phyloP scores from a whole-genome alignment of 2,797 vertebrate genomes.

The Danionella dracula region DNA sequence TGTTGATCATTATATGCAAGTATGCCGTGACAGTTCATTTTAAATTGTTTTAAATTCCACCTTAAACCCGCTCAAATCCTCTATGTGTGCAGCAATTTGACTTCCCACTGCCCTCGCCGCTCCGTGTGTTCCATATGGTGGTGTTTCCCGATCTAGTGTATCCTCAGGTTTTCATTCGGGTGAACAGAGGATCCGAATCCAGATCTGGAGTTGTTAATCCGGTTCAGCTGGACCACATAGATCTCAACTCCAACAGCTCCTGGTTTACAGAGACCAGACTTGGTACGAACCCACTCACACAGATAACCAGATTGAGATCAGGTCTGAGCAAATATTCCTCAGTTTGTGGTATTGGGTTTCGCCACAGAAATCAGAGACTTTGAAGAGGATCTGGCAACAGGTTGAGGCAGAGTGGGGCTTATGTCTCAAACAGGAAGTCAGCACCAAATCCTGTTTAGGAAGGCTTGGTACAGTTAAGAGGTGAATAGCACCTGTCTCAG shows the following conservation, averaged over 20 bases:
- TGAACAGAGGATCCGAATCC: conserved; percentile 50
- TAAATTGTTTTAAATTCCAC: too few species aligned
- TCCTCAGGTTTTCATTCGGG: conserved; percentile 80
- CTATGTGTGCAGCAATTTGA: conserved; percentile 73
- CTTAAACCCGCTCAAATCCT: background rate
- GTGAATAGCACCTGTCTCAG: too few species aligned
- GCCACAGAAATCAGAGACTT: background rate
- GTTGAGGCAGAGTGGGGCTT: too few species aligned
- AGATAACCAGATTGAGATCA: background rate
- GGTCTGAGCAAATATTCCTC: too few species aligned
- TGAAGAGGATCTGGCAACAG: too few species aligned
- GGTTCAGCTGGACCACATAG: conserved; percentile 76
- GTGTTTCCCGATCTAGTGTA: conserved; percentile 74
- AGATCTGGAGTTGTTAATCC: conserved; percentile 45
- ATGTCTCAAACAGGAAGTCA: too few species aligned
- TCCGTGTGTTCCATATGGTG: conserved; percentile 82
- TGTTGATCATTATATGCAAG: too few species aligned
- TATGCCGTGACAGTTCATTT: too few species aligned
- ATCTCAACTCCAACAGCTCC: conserved; percentile 85
- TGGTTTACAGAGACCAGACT: conserved; percentile 73
- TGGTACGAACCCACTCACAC: conserved; percentile 52
- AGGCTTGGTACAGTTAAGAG: too few species aligned
- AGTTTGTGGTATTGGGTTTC: too few species aligned
- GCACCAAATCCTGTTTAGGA: too few species aligned
- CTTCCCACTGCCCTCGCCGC: conserved; percentile 78